Conservation (phyloP, 2,888 invertebrate genomes). For the Spialia ferax region DNA sequence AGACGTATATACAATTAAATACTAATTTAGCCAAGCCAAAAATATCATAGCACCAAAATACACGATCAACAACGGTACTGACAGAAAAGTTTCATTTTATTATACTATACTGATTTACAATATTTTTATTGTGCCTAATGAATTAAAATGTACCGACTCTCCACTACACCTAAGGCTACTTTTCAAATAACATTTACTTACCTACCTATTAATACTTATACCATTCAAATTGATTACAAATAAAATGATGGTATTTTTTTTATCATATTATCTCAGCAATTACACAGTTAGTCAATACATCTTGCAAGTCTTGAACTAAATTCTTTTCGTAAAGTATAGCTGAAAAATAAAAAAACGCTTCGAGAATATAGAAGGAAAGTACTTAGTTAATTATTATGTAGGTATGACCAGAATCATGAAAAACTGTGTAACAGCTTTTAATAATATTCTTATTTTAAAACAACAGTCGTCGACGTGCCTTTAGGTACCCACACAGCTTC, state of each 20-base stretch:
- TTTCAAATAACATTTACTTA: background rate
- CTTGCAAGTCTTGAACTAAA: no score
- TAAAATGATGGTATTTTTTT: background rate
- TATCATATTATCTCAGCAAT: no score
- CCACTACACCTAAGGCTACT: background rate
- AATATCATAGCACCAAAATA: constrained; percentile 83
- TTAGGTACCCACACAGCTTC: background rate
- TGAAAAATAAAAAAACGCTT: no score
- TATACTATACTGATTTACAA: background rate
- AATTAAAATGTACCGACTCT: constrained; percentile 4
- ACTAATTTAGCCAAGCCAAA: constrained; percentile 84
- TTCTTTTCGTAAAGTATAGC: no score
- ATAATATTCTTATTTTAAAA: background rate
- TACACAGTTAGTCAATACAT: no score
- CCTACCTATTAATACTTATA: constrained; percentile 5
- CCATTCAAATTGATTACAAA: constrained; percentile 5
- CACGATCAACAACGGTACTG: constrained; percentile 70
- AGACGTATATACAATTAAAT: constrained; percentile 69
- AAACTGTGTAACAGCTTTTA: background rate
- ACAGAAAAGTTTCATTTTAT: constrained; percentile 79
- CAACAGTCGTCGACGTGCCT: background rate
- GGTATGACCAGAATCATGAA: background rate
- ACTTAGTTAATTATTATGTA: no score
- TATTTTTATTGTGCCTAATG: constrained; percentile 22
- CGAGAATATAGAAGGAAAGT: no score